Evolutionary conservation across 2,888 invertebrate genomes (phyloP).

Genomic region (Meliscaeva auricollis): DNA sequence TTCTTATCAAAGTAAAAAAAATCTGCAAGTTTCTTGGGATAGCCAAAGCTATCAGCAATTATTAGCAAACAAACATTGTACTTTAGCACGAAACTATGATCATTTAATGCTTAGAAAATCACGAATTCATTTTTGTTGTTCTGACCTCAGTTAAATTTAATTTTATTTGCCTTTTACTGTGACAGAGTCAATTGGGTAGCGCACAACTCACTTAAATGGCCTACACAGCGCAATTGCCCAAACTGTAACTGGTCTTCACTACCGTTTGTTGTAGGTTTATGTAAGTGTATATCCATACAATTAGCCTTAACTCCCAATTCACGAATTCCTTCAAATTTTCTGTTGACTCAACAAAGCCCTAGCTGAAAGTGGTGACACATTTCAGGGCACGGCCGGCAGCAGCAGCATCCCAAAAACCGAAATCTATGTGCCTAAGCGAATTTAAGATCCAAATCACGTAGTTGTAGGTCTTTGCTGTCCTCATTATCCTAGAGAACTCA

Average conservation of each 20-base stretch:
- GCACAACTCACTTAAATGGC: constrained; percentile 54
- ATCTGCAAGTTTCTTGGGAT: background rate
- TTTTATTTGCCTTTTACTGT: constrained; percentile 33
- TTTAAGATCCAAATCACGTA: constrained; percentile 72
- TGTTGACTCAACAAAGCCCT: constrained; percentile 68
- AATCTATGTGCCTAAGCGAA: constrained; percentile 57
- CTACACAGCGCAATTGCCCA: constrained; percentile 28
- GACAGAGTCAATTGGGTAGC: constrained; percentile 48
- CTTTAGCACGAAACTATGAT: constrained; percentile 1
- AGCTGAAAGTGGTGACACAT: constrained; percentile 67
- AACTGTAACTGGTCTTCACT: constrained; percentile 3
- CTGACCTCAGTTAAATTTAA: constrained; percentile 27
- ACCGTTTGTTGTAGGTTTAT: constrained; percentile 9
- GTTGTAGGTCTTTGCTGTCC: constrained; percentile 61
- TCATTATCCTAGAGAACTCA: constrained; percentile 59
- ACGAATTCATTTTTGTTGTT: constrained; percentile 4
- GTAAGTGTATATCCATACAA: background rate
- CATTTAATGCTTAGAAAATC: constrained; percentile 14
- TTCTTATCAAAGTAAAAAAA: no score
- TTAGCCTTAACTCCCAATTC: constrained; percentile 30
- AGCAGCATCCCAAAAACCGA: constrained; percentile 39
- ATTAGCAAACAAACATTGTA: background rate
- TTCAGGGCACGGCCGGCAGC: constrained; percentile 18
- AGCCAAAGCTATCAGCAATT: background rate
- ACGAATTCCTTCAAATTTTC: constrained; percentile 54